phyloP scores from a whole-genome alignment of 1,140 invertebrate genomes.

The Mamestra configurata region DNA sequence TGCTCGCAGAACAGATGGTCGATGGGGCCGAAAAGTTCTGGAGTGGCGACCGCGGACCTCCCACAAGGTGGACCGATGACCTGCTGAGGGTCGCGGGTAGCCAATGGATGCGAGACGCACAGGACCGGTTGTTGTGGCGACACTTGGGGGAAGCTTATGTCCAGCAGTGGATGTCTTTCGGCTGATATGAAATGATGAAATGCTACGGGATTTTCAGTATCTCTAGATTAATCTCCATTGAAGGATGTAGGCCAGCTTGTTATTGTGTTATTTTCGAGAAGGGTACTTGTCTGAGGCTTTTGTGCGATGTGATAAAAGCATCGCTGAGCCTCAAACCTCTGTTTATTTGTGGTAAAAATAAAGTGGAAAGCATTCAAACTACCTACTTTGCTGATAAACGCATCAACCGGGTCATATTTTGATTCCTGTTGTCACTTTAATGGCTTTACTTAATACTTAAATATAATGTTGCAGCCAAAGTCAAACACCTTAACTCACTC shows the following conservation, averaged over 20 bases:
- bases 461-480: neutral
- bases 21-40: no score
- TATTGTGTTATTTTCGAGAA: neutral
- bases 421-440: neutral
- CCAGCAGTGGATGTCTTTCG: no score
- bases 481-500: neutral
- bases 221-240: neutral
- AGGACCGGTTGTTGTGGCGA: no score
- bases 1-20: no score
- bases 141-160: no score
- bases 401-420: neutral
- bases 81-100: no score
- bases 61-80: no score
- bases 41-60: no score
- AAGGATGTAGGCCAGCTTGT: neutral
- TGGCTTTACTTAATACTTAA: neutral
- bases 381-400: neutral
- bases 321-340: neutral
- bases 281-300: neutral
- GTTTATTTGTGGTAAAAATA: neutral
- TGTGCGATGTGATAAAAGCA: neutral
- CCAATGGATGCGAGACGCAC: no score
- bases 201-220: neutral
- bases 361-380: slow-evolving; percentile 7
- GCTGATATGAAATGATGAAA: neutral